Evolutionary conservation across 2,888 invertebrate species (phyloP).

Genomic region (Hyalella azteca): DNA sequence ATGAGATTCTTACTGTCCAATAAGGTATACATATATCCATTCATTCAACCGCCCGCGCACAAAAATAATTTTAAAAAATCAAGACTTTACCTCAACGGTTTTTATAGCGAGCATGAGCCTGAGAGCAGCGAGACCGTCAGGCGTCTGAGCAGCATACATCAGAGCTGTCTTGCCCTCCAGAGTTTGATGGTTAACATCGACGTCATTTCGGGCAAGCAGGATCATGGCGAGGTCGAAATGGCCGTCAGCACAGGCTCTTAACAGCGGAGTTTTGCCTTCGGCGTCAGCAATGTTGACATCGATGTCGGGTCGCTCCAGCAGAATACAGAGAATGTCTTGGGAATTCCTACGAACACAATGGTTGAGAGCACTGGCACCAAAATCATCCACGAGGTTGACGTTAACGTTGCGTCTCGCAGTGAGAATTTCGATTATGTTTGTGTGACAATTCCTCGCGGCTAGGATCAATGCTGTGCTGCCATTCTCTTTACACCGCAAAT

Average conservation of each 20-base stretch:
- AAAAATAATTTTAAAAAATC: too few relatives aligned
- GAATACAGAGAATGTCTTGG: conserved; percentile 40
- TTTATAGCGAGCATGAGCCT: conserved; percentile 51
- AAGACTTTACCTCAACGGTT: conserved; percentile 48
- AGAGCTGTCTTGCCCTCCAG: conserved; percentile 53
- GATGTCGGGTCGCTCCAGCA: conserved; percentile 48
- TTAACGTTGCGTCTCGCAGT: conserved; percentile 47
- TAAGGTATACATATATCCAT: too few relatives aligned
- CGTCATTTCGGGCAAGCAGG: conserved; percentile 50
- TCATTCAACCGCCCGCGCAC: too few relatives aligned
- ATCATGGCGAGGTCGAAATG: conserved; percentile 53
- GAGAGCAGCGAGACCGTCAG: conserved; percentile 54
- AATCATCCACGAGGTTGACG: conserved; percentile 51
- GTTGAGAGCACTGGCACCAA: conserved; percentile 46
- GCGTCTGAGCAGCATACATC: conserved; percentile 53
- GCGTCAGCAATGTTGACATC: conserved; percentile 53
- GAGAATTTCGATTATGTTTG: conserved; percentile 41
- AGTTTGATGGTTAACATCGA: conserved; percentile 50
- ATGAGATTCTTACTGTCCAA: too few relatives aligned
- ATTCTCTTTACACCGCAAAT: conserved; percentile 49
- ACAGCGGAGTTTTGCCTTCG: conserved; percentile 56
- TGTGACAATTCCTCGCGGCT: conserved; percentile 45
- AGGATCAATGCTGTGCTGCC: conserved; percentile 49
- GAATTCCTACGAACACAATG: conserved; percentile 45
- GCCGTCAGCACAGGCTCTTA: conserved; percentile 52